A percentile compares a stretch with the other conserved stretches of the same genome.
These are phyloP conservation scores for Siderastrea radians DNA, from an alignment of 92 coral and sea anemone genomes.

Conservation along the genomic window DNA sequence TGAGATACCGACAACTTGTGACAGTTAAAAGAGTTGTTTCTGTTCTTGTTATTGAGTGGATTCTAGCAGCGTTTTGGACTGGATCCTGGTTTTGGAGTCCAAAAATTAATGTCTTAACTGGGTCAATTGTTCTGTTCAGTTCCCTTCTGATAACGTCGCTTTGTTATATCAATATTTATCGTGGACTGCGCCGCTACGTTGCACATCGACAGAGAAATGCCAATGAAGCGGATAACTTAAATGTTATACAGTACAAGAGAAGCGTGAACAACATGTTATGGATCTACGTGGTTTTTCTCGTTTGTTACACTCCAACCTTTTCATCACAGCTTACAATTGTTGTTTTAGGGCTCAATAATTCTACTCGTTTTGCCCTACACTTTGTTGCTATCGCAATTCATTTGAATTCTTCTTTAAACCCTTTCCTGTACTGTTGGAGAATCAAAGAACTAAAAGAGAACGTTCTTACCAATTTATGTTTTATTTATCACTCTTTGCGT, in stretches of 20 bases:
- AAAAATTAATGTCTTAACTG: neutral
- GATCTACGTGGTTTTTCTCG: neutral
- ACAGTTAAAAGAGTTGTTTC: neutral
- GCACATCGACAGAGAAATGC: neutral
- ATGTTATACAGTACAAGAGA: neutral
- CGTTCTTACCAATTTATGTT: neutral
- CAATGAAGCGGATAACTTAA: neutral
- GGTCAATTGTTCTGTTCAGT: neutral
- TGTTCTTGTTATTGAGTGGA: neutral
- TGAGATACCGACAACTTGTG: neutral
- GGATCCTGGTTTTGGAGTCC: neutral
- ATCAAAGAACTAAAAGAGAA: conserved; percentile 18
- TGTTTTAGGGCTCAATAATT: neutral
- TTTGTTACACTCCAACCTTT: neutral
- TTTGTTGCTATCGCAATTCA: neutral
- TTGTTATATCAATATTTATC: neutral
- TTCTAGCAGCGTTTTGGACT: neutral
- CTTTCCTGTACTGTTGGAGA: conserved; percentile 49
- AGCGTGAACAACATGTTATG: neutral
- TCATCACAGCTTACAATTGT: neutral
- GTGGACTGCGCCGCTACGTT: conserved; percentile 8
- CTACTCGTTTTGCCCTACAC: conserved; percentile 10
- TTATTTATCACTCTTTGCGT: neutral
- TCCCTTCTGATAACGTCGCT: neutral
- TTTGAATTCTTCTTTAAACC: conserved; percentile 36